Percentiles rank a stretch among this genome's conserved stretches.
Conservation (phyloP, 2,113 vertebrate genomes). For the Catharus minimus region DNA sequence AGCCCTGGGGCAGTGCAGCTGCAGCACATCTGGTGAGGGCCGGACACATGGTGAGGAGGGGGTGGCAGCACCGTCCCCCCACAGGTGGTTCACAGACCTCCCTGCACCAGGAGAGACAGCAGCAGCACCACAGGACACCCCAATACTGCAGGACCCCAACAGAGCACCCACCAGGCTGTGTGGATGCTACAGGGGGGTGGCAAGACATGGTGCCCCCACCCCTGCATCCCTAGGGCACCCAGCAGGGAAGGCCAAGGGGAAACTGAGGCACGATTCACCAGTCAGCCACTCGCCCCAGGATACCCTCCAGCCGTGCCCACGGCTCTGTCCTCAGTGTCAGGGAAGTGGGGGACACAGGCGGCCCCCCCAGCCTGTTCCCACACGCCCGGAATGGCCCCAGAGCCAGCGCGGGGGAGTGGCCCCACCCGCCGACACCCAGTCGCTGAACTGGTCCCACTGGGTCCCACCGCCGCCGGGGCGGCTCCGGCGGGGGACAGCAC, state of each 20-base stretch:
- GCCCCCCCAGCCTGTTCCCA: conserved; percentile 13
- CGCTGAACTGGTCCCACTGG: conserved; percentile 57
- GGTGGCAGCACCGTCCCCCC: background rate
- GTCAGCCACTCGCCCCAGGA: accelerated
- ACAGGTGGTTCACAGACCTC: background rate
- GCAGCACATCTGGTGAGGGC: conserved; percentile 27
- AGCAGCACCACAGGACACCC: accelerated
- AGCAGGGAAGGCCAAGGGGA: background rate
- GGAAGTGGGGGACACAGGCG: background rate
- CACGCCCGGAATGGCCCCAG: conserved; percentile 24
- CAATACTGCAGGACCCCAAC: background rate
- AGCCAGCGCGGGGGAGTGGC: conserved; percentile 43
- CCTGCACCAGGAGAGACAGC: accelerated
- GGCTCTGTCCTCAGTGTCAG: background rate
- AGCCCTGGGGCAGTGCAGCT: background rate
- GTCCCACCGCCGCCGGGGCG: conserved; percentile 53
- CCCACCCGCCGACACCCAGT: conserved; percentile 55
- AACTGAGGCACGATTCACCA: background rate
- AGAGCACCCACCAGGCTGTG: background rate
- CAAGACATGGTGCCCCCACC: background rate
- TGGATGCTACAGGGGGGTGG: accelerated
- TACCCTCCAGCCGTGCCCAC: background rate
- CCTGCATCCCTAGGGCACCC: accelerated
- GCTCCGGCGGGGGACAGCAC: conserved; percentile 51
- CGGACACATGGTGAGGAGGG: background rate